Percentiles rank a stretch among this genome's conserved stretches.
Conservation (phyloP, 2,113 vertebrate genomes). For the Marcusenius ussheri region DNA sequence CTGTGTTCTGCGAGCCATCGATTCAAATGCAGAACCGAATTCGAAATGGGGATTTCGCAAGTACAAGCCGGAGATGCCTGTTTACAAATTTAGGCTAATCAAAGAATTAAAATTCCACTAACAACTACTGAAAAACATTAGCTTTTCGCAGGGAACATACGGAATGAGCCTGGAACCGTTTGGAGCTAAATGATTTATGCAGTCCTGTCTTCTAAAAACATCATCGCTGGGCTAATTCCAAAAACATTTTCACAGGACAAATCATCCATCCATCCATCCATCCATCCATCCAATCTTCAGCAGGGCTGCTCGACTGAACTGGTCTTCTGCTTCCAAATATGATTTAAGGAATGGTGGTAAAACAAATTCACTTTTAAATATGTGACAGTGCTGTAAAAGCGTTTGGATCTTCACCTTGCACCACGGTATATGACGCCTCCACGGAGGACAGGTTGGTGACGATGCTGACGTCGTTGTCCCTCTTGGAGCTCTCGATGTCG, state of each 20-base stretch:
- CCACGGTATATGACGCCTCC: slow-evolving; percentile 82
- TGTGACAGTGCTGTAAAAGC: neutral
- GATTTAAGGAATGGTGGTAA: neutral
- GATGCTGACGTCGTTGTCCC: slow-evolving; percentile 80
- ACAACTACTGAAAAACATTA: neutral
- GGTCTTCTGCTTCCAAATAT: neutral
- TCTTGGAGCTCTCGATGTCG: slow-evolving; percentile 82
- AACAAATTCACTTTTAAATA: neutral
- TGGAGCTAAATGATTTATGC: neutral
- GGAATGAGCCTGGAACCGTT: neutral
- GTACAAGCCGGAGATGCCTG: neutral
- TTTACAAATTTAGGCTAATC: neutral
- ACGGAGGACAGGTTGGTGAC: slow-evolving; percentile 84
- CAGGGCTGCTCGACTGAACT: neutral
- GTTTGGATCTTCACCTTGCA: slow-evolving; percentile 65
- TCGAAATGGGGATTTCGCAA: neutral
- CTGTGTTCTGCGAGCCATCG: neutral
- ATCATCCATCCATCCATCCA: neutral
- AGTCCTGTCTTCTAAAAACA: neutral
- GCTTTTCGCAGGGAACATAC: neutral
- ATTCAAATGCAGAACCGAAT: neutral
- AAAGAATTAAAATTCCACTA: slow-evolving; percentile 1
- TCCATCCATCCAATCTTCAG: neutral
- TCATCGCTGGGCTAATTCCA: neutral
- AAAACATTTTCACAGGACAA: neutral